Evolutionary conservation across 2,888 invertebrate genomes (phyloP), one percentile per base, ranked within the genome.

Genomic region (Sphaerophoria rueppellii): DNA sequence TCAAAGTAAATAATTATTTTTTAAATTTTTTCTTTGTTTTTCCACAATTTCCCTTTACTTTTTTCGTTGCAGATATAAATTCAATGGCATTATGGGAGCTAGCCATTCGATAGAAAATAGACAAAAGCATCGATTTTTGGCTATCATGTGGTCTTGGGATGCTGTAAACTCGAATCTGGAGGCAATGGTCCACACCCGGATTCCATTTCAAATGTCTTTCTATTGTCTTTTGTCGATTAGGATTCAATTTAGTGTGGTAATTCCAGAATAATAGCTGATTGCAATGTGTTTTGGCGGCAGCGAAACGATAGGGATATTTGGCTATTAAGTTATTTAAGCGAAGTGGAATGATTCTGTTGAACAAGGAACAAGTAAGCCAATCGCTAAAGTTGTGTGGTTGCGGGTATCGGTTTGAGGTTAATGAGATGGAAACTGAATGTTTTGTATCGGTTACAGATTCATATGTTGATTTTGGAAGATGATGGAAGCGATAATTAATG

Each of bases 211-310:
- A 72, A 72, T 61, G 72, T 52, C 24, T 76, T 76, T 11, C 52
- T 69, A 69, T 76, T 76, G 60, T 69, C 58, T 69, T 24, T 40
- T 58, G 34, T 60, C 76, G 60, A 76, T 69, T 76, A 76, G 76
- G 69, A 69, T 76, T 76, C 76, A 76, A 76, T 76, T 76, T 67
- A 69, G 37, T 55, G 24, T 7, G 50, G 69, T 65, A 57, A 65
- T 65, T 65, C 57, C 65, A 65, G 65, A 48, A 58, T 57, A 67
- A 67, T 54, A n/a, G 67, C 52, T 54, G 67, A 54, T 54, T 67
- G 40, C 67, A 67, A 73, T 76, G 79, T 61, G 52, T 54, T 73
- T 58, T 4, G 43, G 9, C 4, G 12, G 43, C 9, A 9, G 12
- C n/a, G 14, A 16, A 32, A 2, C 3, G 35, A 57, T 57, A 34